phyloP scores from a whole-genome alignment of 2,888 invertebrate genomes.

The Pyrrhosoma nymphula region DNA sequence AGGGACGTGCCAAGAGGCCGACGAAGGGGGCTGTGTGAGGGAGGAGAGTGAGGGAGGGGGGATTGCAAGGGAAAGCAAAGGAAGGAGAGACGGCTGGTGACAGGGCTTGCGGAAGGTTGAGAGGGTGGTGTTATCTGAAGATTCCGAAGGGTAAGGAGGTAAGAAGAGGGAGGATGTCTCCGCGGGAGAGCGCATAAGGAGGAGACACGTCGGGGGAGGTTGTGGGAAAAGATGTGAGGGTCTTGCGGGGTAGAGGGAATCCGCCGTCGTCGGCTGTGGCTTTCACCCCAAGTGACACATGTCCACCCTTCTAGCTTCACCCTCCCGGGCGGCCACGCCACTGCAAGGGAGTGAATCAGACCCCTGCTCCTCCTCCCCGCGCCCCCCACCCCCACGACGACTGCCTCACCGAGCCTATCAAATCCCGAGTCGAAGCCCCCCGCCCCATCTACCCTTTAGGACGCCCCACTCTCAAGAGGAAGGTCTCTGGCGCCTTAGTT shows the following conservation, averaged over 20 bases:
- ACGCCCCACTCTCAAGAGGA: not conserved
- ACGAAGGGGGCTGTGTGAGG: too few relatives aligned
- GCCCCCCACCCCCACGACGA: not conserved
- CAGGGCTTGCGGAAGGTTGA: not conserved
- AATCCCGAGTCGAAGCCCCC: not conserved
- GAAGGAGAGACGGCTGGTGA: not conserved
- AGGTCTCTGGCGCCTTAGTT: not conserved
- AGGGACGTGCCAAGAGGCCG: not conserved
- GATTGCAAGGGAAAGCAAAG: not conserved
- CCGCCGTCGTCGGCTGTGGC: not conserved
- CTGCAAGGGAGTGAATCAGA: not conserved
- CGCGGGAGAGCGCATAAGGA: too few relatives aligned
- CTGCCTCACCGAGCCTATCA: not conserved
- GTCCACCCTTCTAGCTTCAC: not conserved
- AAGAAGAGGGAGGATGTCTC: not conserved
- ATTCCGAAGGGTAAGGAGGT: not conserved
- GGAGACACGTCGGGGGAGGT: too few relatives aligned
- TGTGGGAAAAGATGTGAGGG: too few relatives aligned
- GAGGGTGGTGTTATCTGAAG: not conserved
- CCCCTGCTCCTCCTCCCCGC: not conserved
- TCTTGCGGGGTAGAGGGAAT: not conserved
- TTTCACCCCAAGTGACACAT: constrained; percentile 3
- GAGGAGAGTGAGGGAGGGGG: not conserved
- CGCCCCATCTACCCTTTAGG: not conserved
- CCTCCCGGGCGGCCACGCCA: not conserved